Conservation (phyloP, 2,113 vertebrate species). For the Coptodon bakossiorum region DNA sequence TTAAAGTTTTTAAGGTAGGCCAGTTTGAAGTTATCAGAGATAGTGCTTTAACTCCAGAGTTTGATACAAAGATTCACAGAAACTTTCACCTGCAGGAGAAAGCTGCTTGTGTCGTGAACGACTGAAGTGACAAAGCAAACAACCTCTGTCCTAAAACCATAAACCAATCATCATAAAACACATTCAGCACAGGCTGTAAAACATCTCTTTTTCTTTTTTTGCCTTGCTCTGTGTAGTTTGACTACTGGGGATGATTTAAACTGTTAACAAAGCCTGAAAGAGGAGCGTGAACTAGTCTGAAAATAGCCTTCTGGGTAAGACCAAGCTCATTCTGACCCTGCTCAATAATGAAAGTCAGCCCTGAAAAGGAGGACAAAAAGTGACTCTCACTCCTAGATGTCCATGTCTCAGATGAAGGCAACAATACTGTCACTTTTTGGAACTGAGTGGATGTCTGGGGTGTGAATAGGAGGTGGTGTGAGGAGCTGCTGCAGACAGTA, state of each 20-base stretch:
- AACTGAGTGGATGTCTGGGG: neutral
- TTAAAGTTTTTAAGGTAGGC: neutral
- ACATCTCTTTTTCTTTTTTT: neutral
- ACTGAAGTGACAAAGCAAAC: neutral
- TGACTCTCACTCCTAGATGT: neutral
- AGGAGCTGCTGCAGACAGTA: slow-evolving; percentile 22
- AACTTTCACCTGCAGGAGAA: neutral
- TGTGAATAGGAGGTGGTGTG: slow-evolving; percentile 31
- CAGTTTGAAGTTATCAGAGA: neutral
- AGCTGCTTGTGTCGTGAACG: neutral
- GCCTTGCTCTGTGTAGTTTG: neutral
- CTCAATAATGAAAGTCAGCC: neutral
- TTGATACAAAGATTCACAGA: neutral
- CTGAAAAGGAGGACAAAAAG: neutral
- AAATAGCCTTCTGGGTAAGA: neutral
- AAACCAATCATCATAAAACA: neutral
- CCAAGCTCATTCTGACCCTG: neutral
- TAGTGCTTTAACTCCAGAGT: neutral
- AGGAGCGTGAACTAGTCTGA: neutral
- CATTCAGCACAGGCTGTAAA: neutral
- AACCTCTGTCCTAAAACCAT: neutral
- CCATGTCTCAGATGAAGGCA: neutral
- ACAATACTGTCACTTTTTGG: neutral
- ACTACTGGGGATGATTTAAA: neutral
- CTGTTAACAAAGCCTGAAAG: neutral